Evolutionary conservation across 1,140 invertebrate genomes (phyloP), one percentile per base, ranked within the genome.

Genomic region (Rhyacophila brunnea): DNA sequence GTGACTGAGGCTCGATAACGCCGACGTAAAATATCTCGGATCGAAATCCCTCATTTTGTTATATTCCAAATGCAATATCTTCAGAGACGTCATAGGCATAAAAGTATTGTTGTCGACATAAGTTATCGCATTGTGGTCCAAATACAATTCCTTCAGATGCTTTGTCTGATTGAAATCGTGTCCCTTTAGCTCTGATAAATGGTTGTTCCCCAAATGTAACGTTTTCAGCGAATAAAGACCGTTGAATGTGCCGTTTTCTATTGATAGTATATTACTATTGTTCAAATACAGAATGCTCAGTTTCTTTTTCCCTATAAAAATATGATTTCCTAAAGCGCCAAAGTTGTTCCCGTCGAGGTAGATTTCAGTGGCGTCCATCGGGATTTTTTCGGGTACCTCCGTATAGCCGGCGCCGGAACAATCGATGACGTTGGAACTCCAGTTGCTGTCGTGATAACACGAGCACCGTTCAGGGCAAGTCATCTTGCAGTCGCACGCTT

Each of bases 401-500:
- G 81, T 85, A 70, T 91, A 90, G n/a, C 83, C 84, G 13, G 85
- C 83, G 60, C 83, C 85, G 7, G 88, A 89, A 69, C 92, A 95
- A 70, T 93, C 91, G 23, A 93, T 91, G 23, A 94, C 89, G 73
- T 95, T 94, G 1, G 90, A 87, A 40, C 87, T 85, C 92, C 92
- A 95, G 34, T 90, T 89, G 68, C 91, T 88, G 69, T 93, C 91
- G 74, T 93, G 90, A 70, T 90, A 94, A 69, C 92, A 95, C 14
- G 87, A 89, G 73, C 92, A 95, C 61, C 91, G 88, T 18, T 82
- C 80, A 7, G 92, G 92, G 68, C 92, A 95, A 2, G 88, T 92
- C 91, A 93, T 93, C 74, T 93, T 89, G 68, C 91, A 94, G 70
- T 93, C 91, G 71, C 92, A 95, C 19, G 91, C 91, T 74, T 93